Evolutionary conservation across 92 coral and sea anemone genomes (phyloP).

Genomic region (Metridium senile): DNA sequence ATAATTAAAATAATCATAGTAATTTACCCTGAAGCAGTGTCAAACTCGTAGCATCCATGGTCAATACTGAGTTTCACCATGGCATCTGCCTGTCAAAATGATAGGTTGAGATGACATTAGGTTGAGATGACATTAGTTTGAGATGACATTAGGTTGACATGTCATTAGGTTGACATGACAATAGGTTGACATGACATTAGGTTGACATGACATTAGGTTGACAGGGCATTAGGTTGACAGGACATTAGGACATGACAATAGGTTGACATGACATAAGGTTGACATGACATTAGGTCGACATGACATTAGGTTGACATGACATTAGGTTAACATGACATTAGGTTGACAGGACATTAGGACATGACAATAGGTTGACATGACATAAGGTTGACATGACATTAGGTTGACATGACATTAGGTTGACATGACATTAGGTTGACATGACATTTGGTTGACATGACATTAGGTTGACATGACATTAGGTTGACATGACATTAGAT

Average conservation of each 20-base stretch:
- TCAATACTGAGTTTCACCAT: slow-evolving; percentile 62
- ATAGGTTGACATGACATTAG: slow-evolving; percentile 27
- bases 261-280: not conserved
- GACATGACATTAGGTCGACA: slow-evolving; percentile 41
- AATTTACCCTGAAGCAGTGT: slow-evolving; percentile 83
- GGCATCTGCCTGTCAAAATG: slow-evolving; percentile 40
- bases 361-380: not conserved
- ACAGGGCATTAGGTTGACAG: too few species aligned
- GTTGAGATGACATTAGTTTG: not conserved
- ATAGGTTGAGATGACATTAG: not conserved
- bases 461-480: not conserved
- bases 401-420: slow-evolving; percentile 24
- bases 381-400: slow-evolving; percentile 20
- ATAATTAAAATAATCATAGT: too few species aligned
- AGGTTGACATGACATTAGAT: not conserved
- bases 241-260: not conserved
- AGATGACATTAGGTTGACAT: not conserved
- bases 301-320: slow-evolving; percentile 38
- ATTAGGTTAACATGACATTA: not conserved
- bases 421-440: not conserved
- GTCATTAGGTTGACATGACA: slow-evolving; percentile 20
- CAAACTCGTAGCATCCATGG: slow-evolving; percentile 69
- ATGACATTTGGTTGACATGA: slow-evolving; percentile 45
- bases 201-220: not conserved
- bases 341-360: not conserved